Evolutionary conservation across 2,888 invertebrate genomes (phyloP).

Genomic region (Phasia obesa): DNA sequence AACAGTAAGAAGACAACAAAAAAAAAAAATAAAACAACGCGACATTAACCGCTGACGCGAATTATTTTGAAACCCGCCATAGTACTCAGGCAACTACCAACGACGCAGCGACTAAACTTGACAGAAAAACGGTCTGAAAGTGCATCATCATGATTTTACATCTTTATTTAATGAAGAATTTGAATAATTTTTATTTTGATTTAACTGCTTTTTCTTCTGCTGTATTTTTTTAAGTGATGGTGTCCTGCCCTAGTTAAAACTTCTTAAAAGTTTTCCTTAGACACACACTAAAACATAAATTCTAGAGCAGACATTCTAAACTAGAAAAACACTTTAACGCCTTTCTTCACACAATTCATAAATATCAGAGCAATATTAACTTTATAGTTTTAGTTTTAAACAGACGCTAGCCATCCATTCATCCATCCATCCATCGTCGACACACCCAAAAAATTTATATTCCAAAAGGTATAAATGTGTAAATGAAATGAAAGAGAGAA

Average conservation of each 20-base stretch:
- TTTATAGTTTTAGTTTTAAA: constrained; percentile 57
- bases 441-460: constrained; percentile 21
- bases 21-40: too few relatives aligned
- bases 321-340: constrained; percentile 48
- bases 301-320: background rate
- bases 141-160: constrained; percentile 25
- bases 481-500: background rate
- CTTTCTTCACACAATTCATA: constrained; percentile 54
- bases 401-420: constrained; percentile 38
- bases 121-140: constrained; percentile 20
- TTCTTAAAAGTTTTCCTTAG: constrained; percentile 36
- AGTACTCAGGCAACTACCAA: constrained; percentile 24
- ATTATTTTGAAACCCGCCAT: constrained; percentile 47
- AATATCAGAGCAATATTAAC: constrained; percentile 59
- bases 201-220: constrained; percentile 38
- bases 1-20: too few relatives aligned
- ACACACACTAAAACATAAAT: background rate
- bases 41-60: constrained; percentile 36
- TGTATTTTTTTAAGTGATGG: constrained; percentile 41
- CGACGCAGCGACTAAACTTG: too few relatives aligned
- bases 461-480: constrained; percentile 20
- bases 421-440: constrained; percentile 1
- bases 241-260: constrained; percentile 46
- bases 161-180: constrained; percentile 50
- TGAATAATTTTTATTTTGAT: constrained; percentile 60